Evolutionary conservation across 2,797 vertebrate species (phyloP).

Genomic region (Micrastur ruficollis): DNA sequence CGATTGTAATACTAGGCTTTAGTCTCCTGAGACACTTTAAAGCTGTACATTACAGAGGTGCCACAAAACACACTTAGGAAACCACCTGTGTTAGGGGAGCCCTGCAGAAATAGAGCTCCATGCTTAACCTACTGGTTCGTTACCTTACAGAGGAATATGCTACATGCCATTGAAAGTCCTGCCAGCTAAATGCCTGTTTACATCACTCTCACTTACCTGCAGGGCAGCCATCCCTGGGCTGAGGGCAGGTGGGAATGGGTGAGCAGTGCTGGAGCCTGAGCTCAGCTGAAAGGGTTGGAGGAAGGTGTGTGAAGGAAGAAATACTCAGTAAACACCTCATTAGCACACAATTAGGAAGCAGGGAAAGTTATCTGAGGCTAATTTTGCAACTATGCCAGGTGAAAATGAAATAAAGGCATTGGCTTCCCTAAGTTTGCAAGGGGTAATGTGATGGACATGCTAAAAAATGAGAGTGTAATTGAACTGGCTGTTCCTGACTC

Average conservation of each 20-base stretch:
- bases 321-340: not conserved
- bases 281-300: not conserved
- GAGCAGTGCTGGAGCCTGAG: fast-evolving
- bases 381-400: not conserved
- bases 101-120: not conserved
- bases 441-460: not conserved
- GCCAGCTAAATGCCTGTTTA: not conserved
- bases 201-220: not conserved
- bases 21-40: not conserved
- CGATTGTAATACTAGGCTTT: not conserved
- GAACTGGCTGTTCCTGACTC: not conserved
- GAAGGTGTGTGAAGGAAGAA: not conserved
- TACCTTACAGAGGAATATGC: not conserved
- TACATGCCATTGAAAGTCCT: not conserved
- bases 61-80: not conserved
- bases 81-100: not conserved
- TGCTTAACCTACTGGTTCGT: not conserved
- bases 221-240: not conserved
- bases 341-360: not conserved
- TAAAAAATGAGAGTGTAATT: not conserved
- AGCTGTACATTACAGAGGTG: fast-evolving
- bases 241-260: fast-evolving
- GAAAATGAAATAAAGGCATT: not conserved
- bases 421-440: not conserved
- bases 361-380: not conserved